Base-by-base conservation (phyloP, 2,888 invertebrate species). In the Diaperis boleti region DNA sequence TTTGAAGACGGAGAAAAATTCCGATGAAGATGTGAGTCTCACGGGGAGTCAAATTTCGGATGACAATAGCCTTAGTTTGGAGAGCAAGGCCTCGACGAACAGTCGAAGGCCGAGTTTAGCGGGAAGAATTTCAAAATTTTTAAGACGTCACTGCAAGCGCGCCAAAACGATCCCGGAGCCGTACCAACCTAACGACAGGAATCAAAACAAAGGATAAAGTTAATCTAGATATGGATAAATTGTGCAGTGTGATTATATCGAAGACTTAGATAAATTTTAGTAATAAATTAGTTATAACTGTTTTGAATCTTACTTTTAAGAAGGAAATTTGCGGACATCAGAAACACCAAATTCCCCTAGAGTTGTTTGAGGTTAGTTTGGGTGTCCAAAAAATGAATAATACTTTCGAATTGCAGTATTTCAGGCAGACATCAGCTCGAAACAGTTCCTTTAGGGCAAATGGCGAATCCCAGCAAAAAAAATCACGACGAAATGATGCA, bases 401-500 rank as follows among this genome's bases (percentile, higher is more conserved):
- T n/a, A n/a, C n/a, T n/a, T n/a, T n/a, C n/a, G n/a, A n/a, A n/a
- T n/a, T n/a, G n/a, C n/a, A n/a, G n/a, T n/a, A n/a, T n/a, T n/a
- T n/a, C n/a, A n/a, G n/a, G n/a, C n/a, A n/a, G n/a, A n/a, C n/a
- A n/a, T n/a, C n/a, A n/a, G n/a, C n/a, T n/a, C n/a, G 26, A 26
- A 26, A 26, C 6, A 26, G n/a, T 26, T n/a, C n/a, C n/a, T 26
- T 26, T 26, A 26, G 26, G n/a, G n/a, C n/a, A 26, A 20, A 44
- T 18, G 20, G 20, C 11, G n/a, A 11, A 5, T 3, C 2, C n/a
- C 7, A 5, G 5, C 4, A 47, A 14, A 8, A 29, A 4, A 8
- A 13, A 2, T 14, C 26, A 86, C 69, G 84, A 85, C 72, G 79
- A 82, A 2, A 83, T 82, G 57, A 85, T 86, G 85, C 80, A 86